Base-by-base conservation (phyloP, 2,797 vertebrate genomes). In the Bradypodion ventrale region DNA sequence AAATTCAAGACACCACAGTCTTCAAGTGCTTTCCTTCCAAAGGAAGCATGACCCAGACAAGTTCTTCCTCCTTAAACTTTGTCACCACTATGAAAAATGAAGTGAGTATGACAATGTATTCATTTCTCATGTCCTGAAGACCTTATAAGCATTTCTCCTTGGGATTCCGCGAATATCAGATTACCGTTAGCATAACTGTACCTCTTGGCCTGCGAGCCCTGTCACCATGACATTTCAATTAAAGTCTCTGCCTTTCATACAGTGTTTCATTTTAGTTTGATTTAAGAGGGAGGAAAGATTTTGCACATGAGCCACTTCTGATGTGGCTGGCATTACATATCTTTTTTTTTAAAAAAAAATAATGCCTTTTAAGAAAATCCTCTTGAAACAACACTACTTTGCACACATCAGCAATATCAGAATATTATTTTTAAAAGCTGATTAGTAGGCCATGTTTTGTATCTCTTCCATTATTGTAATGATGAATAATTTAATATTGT, bases 391-490 rank as follows among this genome's bases (percentile, higher is more conserved):
- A 3, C 37, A n/a, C 44, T 4, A 21, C 1, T 15, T 23, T 42
- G 6, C 80, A 25, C 65, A 46, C 49, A 68, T 21, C 46, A 15
- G 35, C 60, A 90, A 72, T 37, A 80, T 69, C 69, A 86, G 5
- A 19, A 84, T 82, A 74, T 9, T 78, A 75, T 83, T 76, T 0
- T 0, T 69, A 69, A 87, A 70, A 4, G 59, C 15, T 78, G 1
- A 27, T 78, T 80, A 6, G 66, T 5, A 49, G 63, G 56, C 44
- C 70, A 87, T 73, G 4, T 75, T 78, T 89, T 84, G 12, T 80
- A 76, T 40, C 7, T 75, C 23, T 85, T 80, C 73, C 82, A 89
- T 15, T 52, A 88, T 76, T 75, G 9, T 84, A 44, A 80, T 75
- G 59, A 82, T 75, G 85, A 69, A 27, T 6, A 74, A 52, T 78